phyloP scores from a whole-genome alignment of 2,888 invertebrate genomes.

The Caenorhabditis afra region DNA sequence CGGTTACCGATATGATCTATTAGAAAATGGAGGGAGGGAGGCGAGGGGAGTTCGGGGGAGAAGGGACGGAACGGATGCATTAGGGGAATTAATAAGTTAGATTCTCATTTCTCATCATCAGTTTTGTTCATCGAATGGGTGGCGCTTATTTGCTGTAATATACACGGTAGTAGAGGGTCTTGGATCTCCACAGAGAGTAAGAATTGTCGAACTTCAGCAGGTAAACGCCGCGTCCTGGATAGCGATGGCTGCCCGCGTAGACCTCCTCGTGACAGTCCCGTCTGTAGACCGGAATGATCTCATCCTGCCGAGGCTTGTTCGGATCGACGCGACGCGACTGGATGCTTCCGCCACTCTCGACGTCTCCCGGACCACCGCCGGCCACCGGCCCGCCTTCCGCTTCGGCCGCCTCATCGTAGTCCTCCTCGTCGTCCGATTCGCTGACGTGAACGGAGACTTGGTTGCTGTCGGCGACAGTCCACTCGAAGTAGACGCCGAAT shows the following conservation, averaged over 20 bases:
- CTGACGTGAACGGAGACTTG: conserved; percentile 94
- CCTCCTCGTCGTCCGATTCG: conserved; percentile 92
- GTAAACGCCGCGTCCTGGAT: conserved; percentile 97
- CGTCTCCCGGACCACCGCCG: conserved; percentile 82
- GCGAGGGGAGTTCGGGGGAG: not conserved
- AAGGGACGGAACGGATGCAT: conserved; percentile 14
- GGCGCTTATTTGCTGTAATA: conserved; percentile 86
- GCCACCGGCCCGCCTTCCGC: conserved; percentile 42
- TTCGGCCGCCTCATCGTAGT: conserved; percentile 79
- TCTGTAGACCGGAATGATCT: conserved; percentile 94
- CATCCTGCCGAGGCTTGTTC: conserved; percentile 85
- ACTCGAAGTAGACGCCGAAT: conserved; percentile 98
- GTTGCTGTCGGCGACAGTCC: conserved; percentile 86
- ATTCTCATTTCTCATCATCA: not conserved
- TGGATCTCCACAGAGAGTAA: conserved; percentile 98
- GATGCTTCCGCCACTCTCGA: conserved; percentile 84
- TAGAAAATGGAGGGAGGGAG: conserved; percentile 1
- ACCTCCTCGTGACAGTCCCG: conserved; percentile 97
- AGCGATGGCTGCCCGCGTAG: conserved; percentile 96
- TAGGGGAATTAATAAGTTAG: conserved; percentile 17
- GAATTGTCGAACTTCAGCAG: conserved; percentile 99
- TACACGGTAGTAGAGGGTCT: conserved; percentile 98
- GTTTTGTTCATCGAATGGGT: not conserved
- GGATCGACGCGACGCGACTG: conserved; percentile 62
- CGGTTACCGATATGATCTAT: conserved; percentile 19